phyloP scores from a whole-genome alignment of 2,888 invertebrate genomes.

The Pachycephus smyrnensis region DNA sequence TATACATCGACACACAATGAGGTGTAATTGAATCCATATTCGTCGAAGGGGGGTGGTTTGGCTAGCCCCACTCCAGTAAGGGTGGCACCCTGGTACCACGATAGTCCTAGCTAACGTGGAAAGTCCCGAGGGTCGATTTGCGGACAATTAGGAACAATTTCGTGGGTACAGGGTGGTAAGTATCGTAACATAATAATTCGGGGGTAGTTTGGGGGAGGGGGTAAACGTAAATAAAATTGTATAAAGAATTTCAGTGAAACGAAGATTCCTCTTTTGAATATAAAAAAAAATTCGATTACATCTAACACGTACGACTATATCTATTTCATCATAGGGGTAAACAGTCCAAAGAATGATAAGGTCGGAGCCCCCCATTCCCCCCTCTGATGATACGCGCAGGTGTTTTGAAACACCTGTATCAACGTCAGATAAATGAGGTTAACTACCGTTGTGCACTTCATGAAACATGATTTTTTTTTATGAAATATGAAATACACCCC shows the following conservation, averaged over 20 bases:
- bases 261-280: slow-evolving; percentile 11
- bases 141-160: slow-evolving; percentile 60
- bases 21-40: slow-evolving; percentile 65
- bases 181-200: slow-evolving; percentile 20
- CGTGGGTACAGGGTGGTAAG: slow-evolving; percentile 10
- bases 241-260: neutral
- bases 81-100: slow-evolving; percentile 23
- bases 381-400: slow-evolving; percentile 37
- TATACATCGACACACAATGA: slow-evolving; percentile 62
- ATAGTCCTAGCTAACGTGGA: neutral
- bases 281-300: neutral
- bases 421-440: slow-evolving; percentile 14
- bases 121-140: slow-evolving; percentile 49
- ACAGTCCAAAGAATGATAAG: neutral
- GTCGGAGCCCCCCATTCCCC: too few species aligned
- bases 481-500: too few species aligned
- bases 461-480: neutral
- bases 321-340: neutral
- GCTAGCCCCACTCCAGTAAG: slow-evolving; percentile 8
- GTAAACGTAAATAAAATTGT: neutral
- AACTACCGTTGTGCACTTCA: neutral
- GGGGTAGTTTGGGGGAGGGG: slow-evolving; percentile 16
- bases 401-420: slow-evolving; percentile 46
- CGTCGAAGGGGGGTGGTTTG: slow-evolving; percentile 32
- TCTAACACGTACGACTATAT: neutral